phyloP scores from a whole-genome alignment of 2,113 vertebrate genomes.

The Neolamprologus sp. region DNA sequence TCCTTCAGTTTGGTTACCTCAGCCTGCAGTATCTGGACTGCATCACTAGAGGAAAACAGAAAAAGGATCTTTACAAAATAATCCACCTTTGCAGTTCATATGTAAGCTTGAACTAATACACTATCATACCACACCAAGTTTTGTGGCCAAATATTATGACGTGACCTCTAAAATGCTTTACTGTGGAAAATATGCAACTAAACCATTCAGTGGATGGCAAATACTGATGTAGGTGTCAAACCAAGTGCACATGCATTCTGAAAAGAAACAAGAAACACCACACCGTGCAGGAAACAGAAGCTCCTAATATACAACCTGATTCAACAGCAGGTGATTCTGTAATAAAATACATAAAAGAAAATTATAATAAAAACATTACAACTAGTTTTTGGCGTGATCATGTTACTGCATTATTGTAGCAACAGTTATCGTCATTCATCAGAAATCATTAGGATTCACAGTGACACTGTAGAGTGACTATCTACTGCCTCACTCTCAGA shows the following conservation, averaged over 20 bases:
- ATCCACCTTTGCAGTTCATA: not conserved
- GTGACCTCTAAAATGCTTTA: not conserved
- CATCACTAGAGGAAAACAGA: constrained; percentile 60
- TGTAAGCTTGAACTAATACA: not conserved
- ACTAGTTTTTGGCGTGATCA: not conserved
- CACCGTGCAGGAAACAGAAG: constrained; percentile 10
- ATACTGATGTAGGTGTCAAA: not conserved
- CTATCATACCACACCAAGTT: not conserved
- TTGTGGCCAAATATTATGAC: not conserved
- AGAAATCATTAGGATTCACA: not conserved
- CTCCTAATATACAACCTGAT: constrained; percentile 21
- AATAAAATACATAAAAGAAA: constrained; percentile 12
- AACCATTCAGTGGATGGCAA: not conserved
- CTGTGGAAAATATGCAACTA: not conserved
- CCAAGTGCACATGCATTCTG: not conserved
- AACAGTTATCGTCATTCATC: not conserved
- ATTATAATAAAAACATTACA: not conserved
- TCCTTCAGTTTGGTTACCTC: constrained; percentile 74
- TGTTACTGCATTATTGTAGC: not conserved
- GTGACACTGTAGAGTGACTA: not conserved
- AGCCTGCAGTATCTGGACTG: constrained; percentile 71
- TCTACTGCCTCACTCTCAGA: not conserved
- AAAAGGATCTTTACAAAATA: not conserved
- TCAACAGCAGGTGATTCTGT: constrained; percentile 31
- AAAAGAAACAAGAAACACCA: constrained; percentile 14